phyloP scores from a whole-genome alignment of 2,797 vertebrate genomes.

The Urosaurus nigricauda region DNA sequence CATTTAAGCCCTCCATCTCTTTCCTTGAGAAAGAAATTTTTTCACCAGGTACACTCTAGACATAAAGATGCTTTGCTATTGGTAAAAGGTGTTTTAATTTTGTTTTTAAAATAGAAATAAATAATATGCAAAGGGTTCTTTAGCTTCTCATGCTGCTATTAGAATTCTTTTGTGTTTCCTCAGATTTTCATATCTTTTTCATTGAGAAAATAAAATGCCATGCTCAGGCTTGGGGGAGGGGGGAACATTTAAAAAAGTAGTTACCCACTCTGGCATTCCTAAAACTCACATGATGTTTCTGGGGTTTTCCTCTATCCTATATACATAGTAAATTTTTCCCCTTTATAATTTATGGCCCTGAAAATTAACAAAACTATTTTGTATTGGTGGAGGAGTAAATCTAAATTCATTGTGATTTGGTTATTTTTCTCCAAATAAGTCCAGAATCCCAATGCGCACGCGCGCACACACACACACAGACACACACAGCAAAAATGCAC shows the following conservation, averaged over 20 bases:
- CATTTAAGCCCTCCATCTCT: neutral
- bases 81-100: neutral
- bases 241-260: too few species aligned
- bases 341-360: too few species aligned
- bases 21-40: neutral
- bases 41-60: neutral
- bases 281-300: neutral
- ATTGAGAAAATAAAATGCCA: neutral
- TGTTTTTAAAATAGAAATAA: neutral
- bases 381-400: too few species aligned
- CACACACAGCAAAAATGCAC: too few species aligned
- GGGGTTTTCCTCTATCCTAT: neutral
- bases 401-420: neutral
- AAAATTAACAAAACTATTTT: too few species aligned
- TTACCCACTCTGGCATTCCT: neutral
- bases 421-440: neutral
- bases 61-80: neutral
- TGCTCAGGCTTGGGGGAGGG: neutral
- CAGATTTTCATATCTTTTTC: neutral
- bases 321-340: neutral
- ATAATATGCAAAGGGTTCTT: conserved; percentile 12
- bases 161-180: neutral
- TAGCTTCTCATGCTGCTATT: neutral
- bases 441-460: too few species aligned
- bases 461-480: too few species aligned